Percentiles rank a stretch among this genome's conserved stretches.
Conservation (phyloP, 2,113 vertebrate genomes). For the Scomber colias region DNA sequence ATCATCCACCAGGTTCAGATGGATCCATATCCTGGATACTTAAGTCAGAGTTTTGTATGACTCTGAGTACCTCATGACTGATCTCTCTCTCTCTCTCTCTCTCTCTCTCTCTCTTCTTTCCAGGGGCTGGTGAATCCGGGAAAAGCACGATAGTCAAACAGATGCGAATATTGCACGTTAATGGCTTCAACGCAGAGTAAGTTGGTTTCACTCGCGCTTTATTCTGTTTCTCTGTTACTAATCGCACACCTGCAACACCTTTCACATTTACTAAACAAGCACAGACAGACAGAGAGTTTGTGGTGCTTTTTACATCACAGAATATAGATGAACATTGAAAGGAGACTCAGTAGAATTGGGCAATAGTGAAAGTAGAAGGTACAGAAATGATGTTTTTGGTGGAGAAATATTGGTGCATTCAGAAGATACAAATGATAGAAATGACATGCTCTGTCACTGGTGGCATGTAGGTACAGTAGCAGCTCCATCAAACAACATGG, state of each 20-base stretch:
- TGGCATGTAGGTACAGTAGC: not conserved
- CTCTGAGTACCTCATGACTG: not conserved
- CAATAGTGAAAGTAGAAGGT: not conserved
- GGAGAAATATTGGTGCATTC: not conserved
- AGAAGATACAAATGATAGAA: slow-evolving; percentile 5
- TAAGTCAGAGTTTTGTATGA: not conserved
- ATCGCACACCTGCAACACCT: not conserved
- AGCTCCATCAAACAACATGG: not conserved
- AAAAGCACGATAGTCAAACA: slow-evolving; percentile 99
- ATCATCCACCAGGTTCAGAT: not conserved
- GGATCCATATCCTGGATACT: not conserved
- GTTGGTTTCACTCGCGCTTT: slow-evolving; percentile 54
- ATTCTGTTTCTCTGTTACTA: not conserved
- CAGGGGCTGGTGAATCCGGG: slow-evolving; percentile 98
- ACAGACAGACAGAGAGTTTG: not conserved
- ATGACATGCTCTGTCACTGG: not conserved
- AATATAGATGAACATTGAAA: too few relatives aligned
- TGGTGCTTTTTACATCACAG: not conserved
- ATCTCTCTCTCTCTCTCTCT: slow-evolving; percentile 13
- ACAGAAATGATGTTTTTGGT: slow-evolving; percentile 1
- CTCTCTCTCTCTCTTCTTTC: slow-evolving; percentile 51
- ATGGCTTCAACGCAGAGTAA: slow-evolving; percentile 99
- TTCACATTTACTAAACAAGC: not conserved
- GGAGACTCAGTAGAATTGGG: too few relatives aligned
- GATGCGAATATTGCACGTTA: slow-evolving; percentile 98